Percentiles rank a stretch among this genome's conserved stretches.
phyloP scores from a whole-genome alignment of 2,888 invertebrate species.

The Tenodera sinensis region DNA sequence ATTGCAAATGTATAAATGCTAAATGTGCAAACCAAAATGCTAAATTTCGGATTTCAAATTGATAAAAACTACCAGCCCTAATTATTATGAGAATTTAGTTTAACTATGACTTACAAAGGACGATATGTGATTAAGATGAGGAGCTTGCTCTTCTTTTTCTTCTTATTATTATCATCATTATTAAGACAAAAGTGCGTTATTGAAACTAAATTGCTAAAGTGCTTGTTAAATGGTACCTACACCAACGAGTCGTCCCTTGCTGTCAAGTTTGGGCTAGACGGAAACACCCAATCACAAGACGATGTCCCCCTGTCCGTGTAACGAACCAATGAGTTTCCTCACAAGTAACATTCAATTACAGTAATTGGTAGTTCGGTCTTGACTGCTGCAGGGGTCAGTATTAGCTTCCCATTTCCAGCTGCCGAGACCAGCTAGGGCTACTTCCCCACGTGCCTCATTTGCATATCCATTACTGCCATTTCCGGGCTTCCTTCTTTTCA shows the following conservation, averaged over 20 bases:
- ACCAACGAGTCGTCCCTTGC: neutral
- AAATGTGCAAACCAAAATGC: no score
- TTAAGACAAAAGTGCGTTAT: no score
- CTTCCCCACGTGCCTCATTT: neutral
- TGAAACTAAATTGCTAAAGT: no score
- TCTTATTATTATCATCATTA: no score
- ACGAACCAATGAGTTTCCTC: conserved; percentile 1
- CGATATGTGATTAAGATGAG: no score
- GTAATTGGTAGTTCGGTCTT: conserved; percentile 7
- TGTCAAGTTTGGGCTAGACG: conserved; percentile 6
- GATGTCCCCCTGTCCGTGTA: neutral
- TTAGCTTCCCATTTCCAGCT: neutral
- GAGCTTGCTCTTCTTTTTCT: no score
- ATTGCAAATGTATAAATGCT: no score
- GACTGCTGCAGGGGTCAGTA: neutral
- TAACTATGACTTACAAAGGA: no score
- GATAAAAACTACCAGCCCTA: no score
- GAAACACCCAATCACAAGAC: conserved; percentile 14
- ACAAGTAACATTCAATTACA: conserved; percentile 21
- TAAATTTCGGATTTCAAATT: no score
- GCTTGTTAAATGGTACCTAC: no score
- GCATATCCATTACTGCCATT: neutral
- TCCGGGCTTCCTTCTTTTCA: neutral
- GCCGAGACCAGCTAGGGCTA: neutral
- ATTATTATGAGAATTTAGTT: no score